Evolutionary conservation across 37 sponge, comb jelly and placozoan genomes (phyloP).

Genomic region (Halisarca cf. caerulea): DNA sequence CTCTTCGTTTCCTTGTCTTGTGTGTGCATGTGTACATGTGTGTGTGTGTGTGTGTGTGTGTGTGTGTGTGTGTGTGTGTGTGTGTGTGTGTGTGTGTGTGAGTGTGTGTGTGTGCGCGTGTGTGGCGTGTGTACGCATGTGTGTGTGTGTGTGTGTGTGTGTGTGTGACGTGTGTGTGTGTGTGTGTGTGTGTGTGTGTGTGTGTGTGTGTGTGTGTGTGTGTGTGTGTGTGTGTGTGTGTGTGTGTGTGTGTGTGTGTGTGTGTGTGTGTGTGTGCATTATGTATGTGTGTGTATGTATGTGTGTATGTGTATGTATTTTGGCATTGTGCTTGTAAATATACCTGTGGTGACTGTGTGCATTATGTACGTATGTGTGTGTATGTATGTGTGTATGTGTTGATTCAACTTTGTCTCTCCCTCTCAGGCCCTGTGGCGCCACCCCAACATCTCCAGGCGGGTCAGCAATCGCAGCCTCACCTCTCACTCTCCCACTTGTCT

Average conservation of each 20-base stretch:
- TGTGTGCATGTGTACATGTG: too few relatives aligned
- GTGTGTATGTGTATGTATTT: too few relatives aligned
- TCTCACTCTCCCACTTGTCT: neutral
- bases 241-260: constrained; percentile 47
- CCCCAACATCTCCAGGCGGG: neutral
- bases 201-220: constrained; percentile 23
- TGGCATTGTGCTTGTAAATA: too few relatives aligned
- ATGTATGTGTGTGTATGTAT: too few relatives aligned
- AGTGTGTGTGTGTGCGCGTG: too few relatives aligned
- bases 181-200: constrained; percentile 4
- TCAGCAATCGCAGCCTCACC: neutral
- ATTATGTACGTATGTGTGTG: constrained; percentile 16
- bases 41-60: too few relatives aligned
- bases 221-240: constrained; percentile 46
- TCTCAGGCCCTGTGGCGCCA: neutral
- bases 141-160: constrained; percentile 32
- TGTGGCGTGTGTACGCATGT: neutral
- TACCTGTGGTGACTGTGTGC: too few relatives aligned
- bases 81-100: too few relatives aligned
- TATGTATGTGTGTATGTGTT: constrained; percentile 22
- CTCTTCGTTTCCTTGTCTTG: too few relatives aligned
- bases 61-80: too few relatives aligned
- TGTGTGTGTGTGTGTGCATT: constrained; percentile 45
- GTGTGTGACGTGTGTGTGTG: constrained; percentile 11
- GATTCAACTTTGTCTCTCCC: too few relatives aligned